phyloP scores from a whole-genome alignment of 1,140 invertebrate species.

The Drosophila erecta region DNA sequence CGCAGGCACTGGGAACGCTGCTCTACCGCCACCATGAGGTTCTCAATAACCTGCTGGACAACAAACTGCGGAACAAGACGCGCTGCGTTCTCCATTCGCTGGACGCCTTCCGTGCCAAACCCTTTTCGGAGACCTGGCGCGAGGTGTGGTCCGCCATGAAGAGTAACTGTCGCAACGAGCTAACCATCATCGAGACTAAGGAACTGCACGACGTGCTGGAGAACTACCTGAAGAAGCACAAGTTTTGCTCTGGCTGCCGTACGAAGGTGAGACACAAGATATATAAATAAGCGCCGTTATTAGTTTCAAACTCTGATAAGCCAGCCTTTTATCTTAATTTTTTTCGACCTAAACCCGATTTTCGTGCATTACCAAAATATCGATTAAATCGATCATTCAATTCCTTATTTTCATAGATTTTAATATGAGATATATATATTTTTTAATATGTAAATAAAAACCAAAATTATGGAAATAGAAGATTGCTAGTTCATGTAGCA shows the following conservation, averaged over 20 bases:
- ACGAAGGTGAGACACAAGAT: slow-evolving; percentile 89
- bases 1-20: slow-evolving; percentile 91
- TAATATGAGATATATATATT: too few species aligned
- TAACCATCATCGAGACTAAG: slow-evolving; percentile 93
- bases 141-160: slow-evolving; percentile 96
- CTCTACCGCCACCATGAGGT: slow-evolving; percentile 93
- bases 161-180: slow-evolving; percentile 92
- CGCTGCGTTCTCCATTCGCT: slow-evolving; percentile 94
- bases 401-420: too few species aligned
- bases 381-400: too few species aligned
- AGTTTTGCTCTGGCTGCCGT: slow-evolving; percentile 96
- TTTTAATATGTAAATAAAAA: too few species aligned
- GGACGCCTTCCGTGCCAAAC: slow-evolving; percentile 92
- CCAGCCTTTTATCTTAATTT: too few species aligned
- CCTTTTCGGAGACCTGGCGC: slow-evolving; percentile 89
- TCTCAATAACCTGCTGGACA: slow-evolving; percentile 91
- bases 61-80: slow-evolving; percentile 94
- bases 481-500: too few species aligned
- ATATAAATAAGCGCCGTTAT: not conserved
- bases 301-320: not conserved
- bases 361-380: too few species aligned
- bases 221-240: slow-evolving; percentile 95
- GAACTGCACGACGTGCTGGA: slow-evolving; percentile 93
- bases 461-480: too few species aligned
- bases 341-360: too few species aligned